Percentiles rank a stretch among this genome's conserved stretches.
These are phyloP conservation scores for Arctopsyche grandis DNA, from an alignment of 1,140 invertebrate species.

Conservation along the genomic window DNA sequence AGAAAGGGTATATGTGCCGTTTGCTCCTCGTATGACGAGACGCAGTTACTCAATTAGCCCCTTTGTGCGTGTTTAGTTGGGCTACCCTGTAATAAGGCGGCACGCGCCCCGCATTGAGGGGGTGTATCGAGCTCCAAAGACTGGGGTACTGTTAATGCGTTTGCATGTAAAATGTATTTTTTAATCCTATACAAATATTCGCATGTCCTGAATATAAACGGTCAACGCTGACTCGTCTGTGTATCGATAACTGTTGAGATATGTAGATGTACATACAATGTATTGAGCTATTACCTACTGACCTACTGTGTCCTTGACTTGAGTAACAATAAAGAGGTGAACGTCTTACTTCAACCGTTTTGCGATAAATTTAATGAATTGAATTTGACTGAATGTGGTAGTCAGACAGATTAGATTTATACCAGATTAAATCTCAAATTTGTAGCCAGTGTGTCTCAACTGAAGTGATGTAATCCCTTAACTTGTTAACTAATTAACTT, in stretches of 20 bases:
- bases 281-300: too few relatives aligned
- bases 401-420: too few relatives aligned
- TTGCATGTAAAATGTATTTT: neutral
- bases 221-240: too few relatives aligned
- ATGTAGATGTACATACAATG: neutral
- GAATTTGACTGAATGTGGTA: too few relatives aligned
- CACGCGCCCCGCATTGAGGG: slow-evolving; percentile 41
- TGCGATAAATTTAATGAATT: too few relatives aligned
- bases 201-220: neutral
- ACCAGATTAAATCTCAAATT: too few relatives aligned
- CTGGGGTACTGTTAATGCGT: slow-evolving; percentile 19
- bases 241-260: neutral
- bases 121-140: slow-evolving; percentile 10
- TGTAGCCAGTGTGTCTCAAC: too few relatives aligned
- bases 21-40: slow-evolving; percentile 21
- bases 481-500: too few relatives aligned
- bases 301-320: too few relatives aligned
- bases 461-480: too few relatives aligned
- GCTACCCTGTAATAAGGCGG: slow-evolving; percentile 48
- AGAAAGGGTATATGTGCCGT: slow-evolving; percentile 23
- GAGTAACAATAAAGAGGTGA: too few relatives aligned
- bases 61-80: slow-evolving; percentile 48
- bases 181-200: slow-evolving; percentile 2
- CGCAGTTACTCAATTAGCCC: slow-evolving; percentile 49
- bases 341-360: too few relatives aligned